phyloP scores from a whole-genome alignment of 1,140 invertebrate species.

The Stenopsyche tienmushanensis region DNA sequence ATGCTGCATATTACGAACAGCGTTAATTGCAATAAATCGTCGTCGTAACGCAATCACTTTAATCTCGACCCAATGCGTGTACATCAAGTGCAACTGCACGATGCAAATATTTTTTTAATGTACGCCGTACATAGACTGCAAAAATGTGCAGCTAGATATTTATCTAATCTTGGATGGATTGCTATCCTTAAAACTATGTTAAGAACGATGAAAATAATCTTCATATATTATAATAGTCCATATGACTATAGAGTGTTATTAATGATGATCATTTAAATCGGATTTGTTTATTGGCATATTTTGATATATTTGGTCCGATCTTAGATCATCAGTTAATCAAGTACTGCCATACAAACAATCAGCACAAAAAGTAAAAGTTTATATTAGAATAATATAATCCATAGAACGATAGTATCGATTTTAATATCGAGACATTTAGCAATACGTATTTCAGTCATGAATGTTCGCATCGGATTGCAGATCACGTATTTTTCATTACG shows the following conservation, averaged over 20 bases:
- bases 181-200: no score
- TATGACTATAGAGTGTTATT: background rate
- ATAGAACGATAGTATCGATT: no score
- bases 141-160: background rate
- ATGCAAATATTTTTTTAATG: background rate
- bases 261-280: background rate
- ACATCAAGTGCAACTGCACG: background rate
- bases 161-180: background rate
- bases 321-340: no score
- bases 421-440: no score
- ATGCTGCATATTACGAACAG: conserved; percentile 8
- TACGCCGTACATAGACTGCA: background rate
- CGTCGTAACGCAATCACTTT: conserved; percentile 16
- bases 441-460: no score
- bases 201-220: no score
- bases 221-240: background rate
- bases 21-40: conserved; percentile 27
- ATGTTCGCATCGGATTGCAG: no score
- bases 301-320: no score
- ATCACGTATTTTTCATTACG: no score
- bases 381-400: no score
- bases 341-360: no score
- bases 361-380: no score
- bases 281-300: background rate
- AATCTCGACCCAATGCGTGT: background rate